Base-by-base conservation (phyloP, 64 coral and sea anemone genomes). In the Dendronephthya gigantea region DNA sequence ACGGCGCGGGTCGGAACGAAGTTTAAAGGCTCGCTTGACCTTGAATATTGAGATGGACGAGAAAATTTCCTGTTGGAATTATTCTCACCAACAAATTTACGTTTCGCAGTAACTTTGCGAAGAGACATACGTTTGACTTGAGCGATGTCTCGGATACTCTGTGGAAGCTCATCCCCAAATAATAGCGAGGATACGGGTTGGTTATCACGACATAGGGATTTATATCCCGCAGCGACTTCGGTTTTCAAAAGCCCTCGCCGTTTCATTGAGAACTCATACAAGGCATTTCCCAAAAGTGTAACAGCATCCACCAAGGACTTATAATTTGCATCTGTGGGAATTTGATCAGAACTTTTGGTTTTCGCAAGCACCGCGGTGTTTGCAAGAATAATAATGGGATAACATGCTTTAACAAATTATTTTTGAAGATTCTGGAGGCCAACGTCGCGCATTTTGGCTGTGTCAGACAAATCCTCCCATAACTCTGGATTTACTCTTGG, bases 221-320 rank as follows among this genome's bases (percentile, higher is more conserved):
- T 89, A 43, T 68, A 68, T 1, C 75, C 82, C 11, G 87, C 50
- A 58, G 87, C 87, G 48, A 89, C 81, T 39, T 83, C 23, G 33
- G 87, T 51, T 52, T 83, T 83, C 35, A 89, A 32, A 15, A 89
- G 51, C 55, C 83, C 81, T 45, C 81, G 31, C 10, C 87, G 34
- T 68, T 89, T 89, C 50, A 89, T 89, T 8, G 87, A 89, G 82
- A 89, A 89, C 35, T 89, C 89, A 34, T 86, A 86, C 7, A 90
- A 39, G 37, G 79, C 81, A 40, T 86, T 86, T 25, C 89, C 89
- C 48, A 90, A 37, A n/a, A 90, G 40, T 29, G 72, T 90, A 15
- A 90, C 33, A 39, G 74, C 70, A 49, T 90, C 89, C 14, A 86
- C 84, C 19, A 68, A 48, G 23, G 85, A 51, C 68, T 86, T 49